Percentiles rank a stretch among this genome's conserved stretches.
Conservation (phyloP, 2,888 invertebrate genomes). For the Chaetoderma sp. region DNA sequence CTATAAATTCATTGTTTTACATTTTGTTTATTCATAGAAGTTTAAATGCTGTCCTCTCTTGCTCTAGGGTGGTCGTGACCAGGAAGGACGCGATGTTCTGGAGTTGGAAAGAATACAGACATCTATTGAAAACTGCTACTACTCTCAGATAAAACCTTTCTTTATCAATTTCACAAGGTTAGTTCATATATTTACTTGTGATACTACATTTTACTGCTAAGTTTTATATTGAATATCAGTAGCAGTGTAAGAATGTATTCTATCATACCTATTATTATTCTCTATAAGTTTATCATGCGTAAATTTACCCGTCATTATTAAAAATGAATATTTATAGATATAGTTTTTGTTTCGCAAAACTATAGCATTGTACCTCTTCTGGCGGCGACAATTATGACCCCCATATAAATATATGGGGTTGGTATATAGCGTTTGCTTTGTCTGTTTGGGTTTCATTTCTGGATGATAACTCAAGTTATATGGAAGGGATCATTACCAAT, state of each 20-base stretch:
- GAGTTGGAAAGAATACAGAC: constrained; percentile 57
- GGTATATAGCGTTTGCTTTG: too few relatives aligned
- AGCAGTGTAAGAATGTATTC: too few relatives aligned
- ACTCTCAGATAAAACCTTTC: constrained; percentile 57
- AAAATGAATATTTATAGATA: too few relatives aligned
- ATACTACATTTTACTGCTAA: background rate
- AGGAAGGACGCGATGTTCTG: constrained; percentile 50
- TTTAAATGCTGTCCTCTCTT: background rate
- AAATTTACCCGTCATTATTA: too few relatives aligned
- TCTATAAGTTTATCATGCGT: background rate
- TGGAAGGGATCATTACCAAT: too few relatives aligned
- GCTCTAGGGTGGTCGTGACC: constrained; percentile 54
- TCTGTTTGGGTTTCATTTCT: too few relatives aligned
- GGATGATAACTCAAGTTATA: too few relatives aligned
- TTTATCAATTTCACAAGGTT: constrained; percentile 62
- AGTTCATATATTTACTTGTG: background rate
- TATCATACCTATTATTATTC: background rate
- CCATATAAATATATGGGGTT: too few relatives aligned
- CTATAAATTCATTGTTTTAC: background rate
- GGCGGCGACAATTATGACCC: background rate
- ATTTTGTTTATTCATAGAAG: background rate
- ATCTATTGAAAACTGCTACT: constrained; percentile 60
- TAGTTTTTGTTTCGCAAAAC: background rate
- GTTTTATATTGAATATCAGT: background rate
- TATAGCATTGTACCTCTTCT: background rate